phyloP scores from a whole-genome alignment of 2,888 invertebrate species.

The Ashinkailepas kermadecensis region DNA sequence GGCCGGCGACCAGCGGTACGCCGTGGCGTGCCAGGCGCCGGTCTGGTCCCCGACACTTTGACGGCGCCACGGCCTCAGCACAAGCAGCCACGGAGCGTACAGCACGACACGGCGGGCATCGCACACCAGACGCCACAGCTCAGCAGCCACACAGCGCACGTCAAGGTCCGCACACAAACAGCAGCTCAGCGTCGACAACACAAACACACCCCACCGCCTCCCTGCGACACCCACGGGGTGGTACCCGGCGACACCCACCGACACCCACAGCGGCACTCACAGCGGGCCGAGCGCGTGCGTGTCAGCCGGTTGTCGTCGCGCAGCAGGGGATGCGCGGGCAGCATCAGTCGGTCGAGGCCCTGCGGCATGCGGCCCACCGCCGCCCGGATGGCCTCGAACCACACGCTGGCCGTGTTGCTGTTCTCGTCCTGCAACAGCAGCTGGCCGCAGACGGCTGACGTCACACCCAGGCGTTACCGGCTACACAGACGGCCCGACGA shows the following conservation, averaged over 20 bases:
- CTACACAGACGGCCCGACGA: no score
- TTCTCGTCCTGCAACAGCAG: constrained; percentile 47
- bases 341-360: neutral
- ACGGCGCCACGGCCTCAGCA: no score
- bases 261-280: neutral
- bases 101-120: neutral
- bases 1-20: no score
- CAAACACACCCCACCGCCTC: neutral
- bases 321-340: neutral
- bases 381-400: constrained; percentile 49
- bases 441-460: constrained; percentile 35
- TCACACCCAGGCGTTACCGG: no score
- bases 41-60: no score
- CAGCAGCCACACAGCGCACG: neutral
- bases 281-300: neutral
- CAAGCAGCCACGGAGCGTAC: no score
- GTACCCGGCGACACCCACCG: neutral
- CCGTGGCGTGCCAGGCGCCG: no score
- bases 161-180: neutral
- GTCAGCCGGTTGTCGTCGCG: neutral
- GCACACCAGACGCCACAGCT: neutral
- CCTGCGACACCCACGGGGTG: no score
- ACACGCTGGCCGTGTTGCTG: constrained; percentile 47
- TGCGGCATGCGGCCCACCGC: constrained; percentile 18
- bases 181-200: neutral